Base-by-base conservation (phyloP, 1,140 invertebrate species). In the Drosophila melanica region DNA sequence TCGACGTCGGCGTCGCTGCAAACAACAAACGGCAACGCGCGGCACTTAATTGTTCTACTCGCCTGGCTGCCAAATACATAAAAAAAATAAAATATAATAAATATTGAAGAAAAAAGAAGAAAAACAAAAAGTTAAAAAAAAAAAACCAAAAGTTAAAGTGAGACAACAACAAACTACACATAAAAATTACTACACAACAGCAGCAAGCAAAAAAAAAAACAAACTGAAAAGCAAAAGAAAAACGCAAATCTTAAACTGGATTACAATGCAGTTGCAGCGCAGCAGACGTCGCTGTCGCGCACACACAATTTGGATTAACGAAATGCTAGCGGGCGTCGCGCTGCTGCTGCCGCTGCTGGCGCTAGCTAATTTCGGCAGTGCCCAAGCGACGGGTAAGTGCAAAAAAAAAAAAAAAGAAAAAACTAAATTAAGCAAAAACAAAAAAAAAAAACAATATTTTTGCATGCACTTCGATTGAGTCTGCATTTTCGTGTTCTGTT, bases 231-330 rank as follows among this genome's bases (percentile, higher is more conserved):
- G 45, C 58, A 70, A 27, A 27, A 20, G 1, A 44, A 75, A 63
- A 64, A 64, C 72, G 47, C 66, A 79, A 79, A 75, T 84, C 71
- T 67, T 79, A 79, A 84, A 84, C 81, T 85, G 81, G 81, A 85
- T 85, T 86, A 85, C 81, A 86, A 84, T 82, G 80, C 80, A 82
- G 78, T 84, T 70, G 77, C 81, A 81, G 77, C 77, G 81, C 81
- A 81, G 77, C 81, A 79, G 80, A 86, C 81, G 74, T 70, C 74
- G 81, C 81, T 86, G 81, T 80, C 81, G 81, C 81, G 77, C 77
- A 77, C 62, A 68, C 70, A 60, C 48, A 74, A 80, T 44, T 79
- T 82, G 79, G 80, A 80, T 85, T 81, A 84, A 68, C 81, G 75
- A 85, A 77, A 84, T 84, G 81, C 65, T 85, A 59, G 81, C 73